Evolutionary conservation across 2,888 invertebrate genomes (phyloP).

Genomic region (Agriopis leucophaearia): DNA sequence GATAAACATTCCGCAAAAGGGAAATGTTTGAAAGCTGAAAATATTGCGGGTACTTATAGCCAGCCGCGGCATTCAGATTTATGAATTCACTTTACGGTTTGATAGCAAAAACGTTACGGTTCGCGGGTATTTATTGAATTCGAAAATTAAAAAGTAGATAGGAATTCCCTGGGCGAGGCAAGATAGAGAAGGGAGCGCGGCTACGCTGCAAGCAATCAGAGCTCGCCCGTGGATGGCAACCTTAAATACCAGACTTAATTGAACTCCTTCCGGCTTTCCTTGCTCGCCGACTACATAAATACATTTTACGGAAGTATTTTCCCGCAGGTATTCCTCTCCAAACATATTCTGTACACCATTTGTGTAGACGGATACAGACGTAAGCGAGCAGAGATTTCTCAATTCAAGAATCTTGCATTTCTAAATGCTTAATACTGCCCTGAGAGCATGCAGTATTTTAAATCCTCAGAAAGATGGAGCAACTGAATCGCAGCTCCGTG

Average conservation of each 20-base stretch:
- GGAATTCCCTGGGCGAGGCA: constrained; percentile 65
- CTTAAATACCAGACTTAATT: constrained; percentile 86
- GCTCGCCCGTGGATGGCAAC: constrained; percentile 78
- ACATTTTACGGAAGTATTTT: constrained; percentile 75
- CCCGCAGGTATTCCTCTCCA: constrained; percentile 72
- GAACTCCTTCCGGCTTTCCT: constrained; percentile 78
- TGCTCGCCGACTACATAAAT: constrained; percentile 77
- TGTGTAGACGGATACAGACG: constrained; percentile 16
- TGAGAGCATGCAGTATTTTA: constrained; percentile 61
- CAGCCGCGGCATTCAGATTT: constrained; percentile 47
- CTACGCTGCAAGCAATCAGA: constrained; percentile 71
- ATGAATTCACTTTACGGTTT: constrained; percentile 58
- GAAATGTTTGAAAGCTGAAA: constrained; percentile 40
- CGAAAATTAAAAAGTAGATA: constrained; percentile 82
- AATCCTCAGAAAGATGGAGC: constrained; percentile 59
- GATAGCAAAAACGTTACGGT: constrained; percentile 62
- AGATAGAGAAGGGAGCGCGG: constrained; percentile 53
- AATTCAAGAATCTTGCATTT: constrained; percentile 51
- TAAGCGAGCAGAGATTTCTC: constrained; percentile 42
- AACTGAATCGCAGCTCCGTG: constrained; percentile 66
- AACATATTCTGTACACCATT: constrained; percentile 32
- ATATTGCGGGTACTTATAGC: constrained; percentile 43
- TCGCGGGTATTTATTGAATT: constrained; percentile 81
- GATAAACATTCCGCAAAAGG: constrained; percentile 35
- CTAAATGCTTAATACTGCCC: constrained; percentile 57